Base-by-base conservation (phyloP, 1,140 invertebrate genomes). In the Drosophila ercepeae region DNA sequence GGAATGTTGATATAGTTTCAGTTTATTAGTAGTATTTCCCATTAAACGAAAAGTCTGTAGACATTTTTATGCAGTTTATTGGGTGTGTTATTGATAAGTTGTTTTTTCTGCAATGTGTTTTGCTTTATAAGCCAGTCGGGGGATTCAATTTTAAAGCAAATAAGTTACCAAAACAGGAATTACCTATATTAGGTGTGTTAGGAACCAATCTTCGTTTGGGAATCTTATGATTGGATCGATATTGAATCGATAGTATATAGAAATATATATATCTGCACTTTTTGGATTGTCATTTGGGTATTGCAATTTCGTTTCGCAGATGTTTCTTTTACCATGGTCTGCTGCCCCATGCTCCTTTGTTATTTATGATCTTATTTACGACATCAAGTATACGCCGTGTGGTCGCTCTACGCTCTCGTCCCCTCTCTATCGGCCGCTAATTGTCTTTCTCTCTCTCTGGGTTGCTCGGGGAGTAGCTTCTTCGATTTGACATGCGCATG, bases 401-500 rank as follows among this genome's bases (percentile, higher is more conserved):
- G 44, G 64, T 14, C 41, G 18, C 29, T 16, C 48, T 2, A 5
- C 11, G 18, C 21, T 57, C 19, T 51, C 27, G 18, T 27, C 4
- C 21, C 19, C 27, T 48, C 16, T 16, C 21, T 42, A 8, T 18
- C 25, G 25, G 6, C 25, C n/a, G 32, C 39, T 63, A 19, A 6
- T 42, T n/a, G 32, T 39, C 72, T 23, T 19, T 52, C 46, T 16
- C 54, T 16, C 54, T 53, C 34, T 44, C 41, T 55, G 39, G 29
- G n/a, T 42, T 23, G 48, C 54, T 39, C 27, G 36, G 63, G 63
- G 39, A 44, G 11, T 34, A 14, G 41, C 60, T 57, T 77, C 51
- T 83, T 75, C 34, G 44, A 61, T 41, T 76, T 73, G 58, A 71
- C 81, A 84, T 84, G 79, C 81, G 81, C 79, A 79, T 58, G 76